These are phyloP conservation scores for Cladorhizidae sp. DNA, from an alignment of 37 sponge, comb jelly and placozoan genomes.

Conservation along the genomic window DNA sequence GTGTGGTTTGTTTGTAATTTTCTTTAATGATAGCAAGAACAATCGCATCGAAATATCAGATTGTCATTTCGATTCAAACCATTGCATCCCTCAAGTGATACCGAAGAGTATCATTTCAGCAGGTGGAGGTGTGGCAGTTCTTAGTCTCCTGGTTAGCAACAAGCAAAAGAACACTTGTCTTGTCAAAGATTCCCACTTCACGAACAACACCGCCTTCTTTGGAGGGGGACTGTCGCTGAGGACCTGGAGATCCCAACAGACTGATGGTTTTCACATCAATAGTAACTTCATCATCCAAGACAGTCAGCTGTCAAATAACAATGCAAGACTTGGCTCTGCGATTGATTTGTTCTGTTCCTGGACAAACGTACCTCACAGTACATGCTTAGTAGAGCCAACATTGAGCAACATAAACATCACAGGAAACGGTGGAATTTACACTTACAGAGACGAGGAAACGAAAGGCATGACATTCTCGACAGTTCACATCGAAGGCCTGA, in stretches of 20 bases:
- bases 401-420: not conserved
- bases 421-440: constrained; percentile 9
- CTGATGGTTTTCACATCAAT: not conserved
- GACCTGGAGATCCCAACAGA: not conserved
- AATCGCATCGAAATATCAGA: not conserved
- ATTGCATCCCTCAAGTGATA: not conserved
- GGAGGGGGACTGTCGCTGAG: constrained; percentile 21
- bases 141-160: not conserved
- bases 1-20: not conserved
- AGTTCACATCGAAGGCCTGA: constrained; percentile 35
- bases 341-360: constrained; percentile 12
- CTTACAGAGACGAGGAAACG: not conserved
- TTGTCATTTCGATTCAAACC: not conserved
- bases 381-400: not conserved
- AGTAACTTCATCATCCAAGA: not conserved
- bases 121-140: constrained; percentile 11
- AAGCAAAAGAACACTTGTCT: not conserved
- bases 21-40: not conserved
- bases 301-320: constrained; percentile 14
- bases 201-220: constrained; percentile 9
- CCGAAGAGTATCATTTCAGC: not conserved
- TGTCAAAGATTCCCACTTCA: constrained; percentile 5
- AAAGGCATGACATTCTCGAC: constrained; percentile 16
- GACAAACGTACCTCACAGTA: not conserved
- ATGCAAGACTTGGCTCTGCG: constrained; percentile 32